phyloP scores from a whole-genome alignment of 1,140 invertebrate species.

The Akabosia matsudoensis region DNA sequence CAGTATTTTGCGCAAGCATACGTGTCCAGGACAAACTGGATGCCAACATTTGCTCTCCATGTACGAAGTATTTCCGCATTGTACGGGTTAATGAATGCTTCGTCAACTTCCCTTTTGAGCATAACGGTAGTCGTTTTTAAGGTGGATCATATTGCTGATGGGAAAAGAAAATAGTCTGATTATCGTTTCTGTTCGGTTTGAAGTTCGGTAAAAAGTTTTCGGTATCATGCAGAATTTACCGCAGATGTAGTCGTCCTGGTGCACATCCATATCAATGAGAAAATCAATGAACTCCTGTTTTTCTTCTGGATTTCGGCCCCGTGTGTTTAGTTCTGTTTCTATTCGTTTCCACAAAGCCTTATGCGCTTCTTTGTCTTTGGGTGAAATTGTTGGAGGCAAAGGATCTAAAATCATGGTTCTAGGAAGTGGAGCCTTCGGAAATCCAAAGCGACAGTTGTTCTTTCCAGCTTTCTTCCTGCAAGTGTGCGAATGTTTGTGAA shows the following conservation, averaged over 20 bases:
- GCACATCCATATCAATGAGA: neutral
- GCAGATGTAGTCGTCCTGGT: neutral
- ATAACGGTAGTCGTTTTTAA: neutral
- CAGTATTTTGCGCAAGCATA: slow-evolving; percentile 48
- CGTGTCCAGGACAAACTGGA: slow-evolving; percentile 49
- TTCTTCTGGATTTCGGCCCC: neutral
- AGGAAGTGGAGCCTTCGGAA: slow-evolving; percentile 28
- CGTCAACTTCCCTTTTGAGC: slow-evolving; percentile 38
- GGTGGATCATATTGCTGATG: no score
- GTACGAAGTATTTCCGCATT: slow-evolving; percentile 45
- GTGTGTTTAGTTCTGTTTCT: neutral
- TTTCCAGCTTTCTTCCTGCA: neutral
- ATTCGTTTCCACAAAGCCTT: neutral
- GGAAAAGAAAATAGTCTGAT: no score
- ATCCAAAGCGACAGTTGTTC: slow-evolving; percentile 22
- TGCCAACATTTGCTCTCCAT: slow-evolving; percentile 49
- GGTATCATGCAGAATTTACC: neutral
- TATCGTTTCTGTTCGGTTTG: neutral
- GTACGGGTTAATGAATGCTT: slow-evolving; percentile 47
- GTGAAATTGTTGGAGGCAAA: neutral
- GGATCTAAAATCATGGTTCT: slow-evolving; percentile 25
- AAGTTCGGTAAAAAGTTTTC: neutral
- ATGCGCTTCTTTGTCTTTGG: neutral
- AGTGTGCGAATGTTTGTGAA: slow-evolving; percentile 31
- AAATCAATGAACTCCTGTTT: neutral